Evolutionary conservation across 2,797 vertebrate genomes (phyloP), one percentile per base, ranked within the genome.

Genomic region (Acanthornis magna): DNA sequence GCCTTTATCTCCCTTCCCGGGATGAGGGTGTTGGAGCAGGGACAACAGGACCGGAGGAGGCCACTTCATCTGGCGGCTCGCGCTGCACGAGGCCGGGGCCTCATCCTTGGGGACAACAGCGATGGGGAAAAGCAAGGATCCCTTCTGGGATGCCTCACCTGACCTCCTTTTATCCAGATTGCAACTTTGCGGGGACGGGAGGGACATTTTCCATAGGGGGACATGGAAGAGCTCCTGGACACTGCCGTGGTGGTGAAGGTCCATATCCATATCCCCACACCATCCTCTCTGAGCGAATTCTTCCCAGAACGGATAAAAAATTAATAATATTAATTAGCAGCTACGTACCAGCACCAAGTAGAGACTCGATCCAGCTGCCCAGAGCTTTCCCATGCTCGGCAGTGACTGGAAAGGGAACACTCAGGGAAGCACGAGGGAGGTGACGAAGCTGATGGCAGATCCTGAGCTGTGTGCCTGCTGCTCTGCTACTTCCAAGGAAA

Each of bases 1-100:
- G 72, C 89, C 80, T 89, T 88, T 86, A 83, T 90, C 94, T 95
- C 72, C 85, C 60, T 68, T 45, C 65, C 75, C 3, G 76, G 55
- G 25, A 34, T 9, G 29, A 75, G 94, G 80, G 43, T 42, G 62
- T 4, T 15, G 79, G n/a, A 82, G 75, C 71, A 51, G 73, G 50
- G 43, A 86, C 55, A 55, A 42, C 51, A 26, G 71, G 67, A 78
- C 21, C 22, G 3, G 16, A 79, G 71, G 17, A 68, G 78, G 50
- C 3, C 78, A 32, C 94, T 89, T 76, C 60, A 34, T 26, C 48
- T 4, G 40, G 20, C 6, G 2, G 3, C 38, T 84, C 48, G 26
- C 1, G 4, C 61, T 13, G 29, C 30, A 32, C 2, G 23, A 71
- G 65, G 90, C n/a, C 2, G 1, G 43, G 54, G 60, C 47, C 60